Percentiles rank a stretch among this genome's conserved stretches.
Evolutionary conservation across 2,888 invertebrate genomes (phyloP).

Genomic region (Lottia scabra): DNA sequence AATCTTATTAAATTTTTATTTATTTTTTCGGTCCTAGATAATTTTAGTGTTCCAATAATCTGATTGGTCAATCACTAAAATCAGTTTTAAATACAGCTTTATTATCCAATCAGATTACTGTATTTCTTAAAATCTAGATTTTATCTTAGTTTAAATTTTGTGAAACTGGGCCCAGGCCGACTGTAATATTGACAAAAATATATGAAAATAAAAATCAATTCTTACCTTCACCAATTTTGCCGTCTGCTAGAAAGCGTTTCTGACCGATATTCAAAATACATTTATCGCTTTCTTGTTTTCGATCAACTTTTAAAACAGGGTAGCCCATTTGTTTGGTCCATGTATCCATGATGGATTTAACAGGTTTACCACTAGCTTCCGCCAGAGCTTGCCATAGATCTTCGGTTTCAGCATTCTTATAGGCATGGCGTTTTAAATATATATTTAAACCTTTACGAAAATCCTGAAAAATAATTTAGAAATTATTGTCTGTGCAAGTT

Average conservation of each 20-base stretch:
- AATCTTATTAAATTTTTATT: too few relatives aligned
- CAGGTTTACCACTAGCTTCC: constrained; percentile 89
- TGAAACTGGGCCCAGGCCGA: too few relatives aligned
- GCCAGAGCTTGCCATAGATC: constrained; percentile 93
- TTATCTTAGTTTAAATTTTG: too few relatives aligned
- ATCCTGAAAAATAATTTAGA: constrained; percentile 72
- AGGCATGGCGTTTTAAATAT: constrained; percentile 87
- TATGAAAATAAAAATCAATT: too few relatives aligned
- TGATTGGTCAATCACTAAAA: too few relatives aligned
- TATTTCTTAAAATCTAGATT: too few relatives aligned
- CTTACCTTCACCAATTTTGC: constrained; percentile 68
- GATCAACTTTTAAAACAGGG: constrained; percentile 78
- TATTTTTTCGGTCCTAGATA: too few relatives aligned
- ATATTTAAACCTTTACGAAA: constrained; percentile 92
- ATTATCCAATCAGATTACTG: too few relatives aligned
- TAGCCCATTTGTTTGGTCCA: constrained; percentile 98
- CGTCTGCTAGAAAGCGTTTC: constrained; percentile 88
- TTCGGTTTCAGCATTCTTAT: constrained; percentile 91
- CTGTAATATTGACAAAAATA: too few relatives aligned
- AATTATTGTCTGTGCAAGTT: too few relatives aligned
- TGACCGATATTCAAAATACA: constrained; percentile 81
- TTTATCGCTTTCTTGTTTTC: constrained; percentile 68
- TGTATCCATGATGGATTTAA: constrained; percentile 91
- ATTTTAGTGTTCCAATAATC: too few relatives aligned
- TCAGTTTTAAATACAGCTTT: too few relatives aligned